A percentile compares a stretch with the other conserved stretches of the same genome.
phyloP scores from a whole-genome alignment of 2,888 invertebrate species.

The Temnothorax rugatulus region DNA sequence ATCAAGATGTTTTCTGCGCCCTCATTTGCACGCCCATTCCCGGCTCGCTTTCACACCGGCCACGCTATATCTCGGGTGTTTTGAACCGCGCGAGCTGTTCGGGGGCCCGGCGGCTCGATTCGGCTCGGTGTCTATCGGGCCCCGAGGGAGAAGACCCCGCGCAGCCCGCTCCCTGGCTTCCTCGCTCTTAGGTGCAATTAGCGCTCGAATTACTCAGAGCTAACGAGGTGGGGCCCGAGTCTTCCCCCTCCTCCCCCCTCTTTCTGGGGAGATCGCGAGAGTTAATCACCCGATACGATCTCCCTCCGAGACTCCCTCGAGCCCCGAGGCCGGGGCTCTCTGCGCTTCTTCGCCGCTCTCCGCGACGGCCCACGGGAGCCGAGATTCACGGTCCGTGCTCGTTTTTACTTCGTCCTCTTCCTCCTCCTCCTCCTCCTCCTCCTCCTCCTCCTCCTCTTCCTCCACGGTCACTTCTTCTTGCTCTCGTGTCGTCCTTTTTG shows the following conservation, averaged over 20 bases:
- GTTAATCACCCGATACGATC: slow-evolving; percentile 85
- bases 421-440: not conserved
- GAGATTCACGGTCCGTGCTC: slow-evolving; percentile 73
- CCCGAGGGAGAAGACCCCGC: slow-evolving; percentile 19
- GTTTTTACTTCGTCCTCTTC: slow-evolving; percentile 62
- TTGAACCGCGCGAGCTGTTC: slow-evolving; percentile 55
- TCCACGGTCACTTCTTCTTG: slow-evolving; percentile 33
- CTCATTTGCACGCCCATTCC: slow-evolving; percentile 77
- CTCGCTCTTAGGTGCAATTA: slow-evolving; percentile 83
- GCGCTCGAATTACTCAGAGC: slow-evolving; percentile 85
- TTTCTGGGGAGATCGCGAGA: slow-evolving; percentile 79
- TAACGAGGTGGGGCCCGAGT: slow-evolving; percentile 81
- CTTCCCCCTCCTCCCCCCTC: not conserved
- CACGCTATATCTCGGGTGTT: slow-evolving; percentile 71
- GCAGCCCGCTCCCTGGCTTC: slow-evolving; percentile 67
- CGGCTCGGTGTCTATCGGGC: slow-evolving; percentile 70
- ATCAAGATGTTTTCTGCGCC: slow-evolving; percentile 76
- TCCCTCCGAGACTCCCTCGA: slow-evolving; percentile 71
- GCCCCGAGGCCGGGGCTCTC: slow-evolving; percentile 2
- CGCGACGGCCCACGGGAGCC: slow-evolving; percentile 64
- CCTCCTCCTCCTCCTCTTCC: slow-evolving; percentile 1
- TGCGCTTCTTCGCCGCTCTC: slow-evolving; percentile 46
- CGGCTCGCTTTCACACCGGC: slow-evolving; percentile 74
- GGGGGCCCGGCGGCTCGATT: not conserved
- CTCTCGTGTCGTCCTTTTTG: slow-evolving; percentile 40